phyloP scores from a whole-genome alignment of 2,888 invertebrate species.

The Eristalis tenax region DNA sequence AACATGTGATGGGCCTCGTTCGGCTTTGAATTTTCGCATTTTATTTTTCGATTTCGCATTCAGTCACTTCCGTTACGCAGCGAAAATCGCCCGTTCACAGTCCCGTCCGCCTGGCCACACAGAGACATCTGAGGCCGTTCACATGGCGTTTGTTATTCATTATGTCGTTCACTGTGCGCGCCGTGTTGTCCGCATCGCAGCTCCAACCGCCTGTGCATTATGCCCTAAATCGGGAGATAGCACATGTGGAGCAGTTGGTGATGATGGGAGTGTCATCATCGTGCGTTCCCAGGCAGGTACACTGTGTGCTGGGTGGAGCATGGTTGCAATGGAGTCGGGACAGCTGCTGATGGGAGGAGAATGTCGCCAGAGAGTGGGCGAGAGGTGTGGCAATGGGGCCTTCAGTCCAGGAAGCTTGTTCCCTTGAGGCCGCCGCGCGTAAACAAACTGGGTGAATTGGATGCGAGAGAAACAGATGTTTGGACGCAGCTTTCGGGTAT shows the following conservation, averaged over 20 bases:
- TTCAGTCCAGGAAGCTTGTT: neutral
- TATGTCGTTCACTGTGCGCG: neutral
- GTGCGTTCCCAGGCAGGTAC: neutral
- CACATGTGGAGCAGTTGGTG: conserved; percentile 9
- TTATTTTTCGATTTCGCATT: conserved; percentile 36
- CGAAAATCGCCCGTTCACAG: no score
- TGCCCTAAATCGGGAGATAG: conserved; percentile 32
- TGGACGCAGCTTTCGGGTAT: neutral
- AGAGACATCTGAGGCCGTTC: neutral
- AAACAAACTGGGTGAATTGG: neutral
- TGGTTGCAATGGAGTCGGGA: neutral
- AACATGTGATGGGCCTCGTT: conserved; percentile 25
- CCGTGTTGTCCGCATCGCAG: neutral
- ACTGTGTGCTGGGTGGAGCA: neutral
- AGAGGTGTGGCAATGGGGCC: neutral
- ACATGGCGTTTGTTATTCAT: neutral
- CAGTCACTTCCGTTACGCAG: conserved; percentile 61
- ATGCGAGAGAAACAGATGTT: neutral
- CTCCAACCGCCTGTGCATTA: conserved; percentile 41
- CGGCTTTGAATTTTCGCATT: neutral
- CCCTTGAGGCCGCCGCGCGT: neutral
- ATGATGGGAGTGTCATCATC: neutral
- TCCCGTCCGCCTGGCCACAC: neutral
- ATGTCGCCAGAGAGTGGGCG: neutral
- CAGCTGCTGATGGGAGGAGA: neutral